Evolutionary conservation across 2,797 vertebrate genomes (phyloP), one percentile per base, ranked within the genome.

Genomic region (Cossypha polioptera): DNA sequence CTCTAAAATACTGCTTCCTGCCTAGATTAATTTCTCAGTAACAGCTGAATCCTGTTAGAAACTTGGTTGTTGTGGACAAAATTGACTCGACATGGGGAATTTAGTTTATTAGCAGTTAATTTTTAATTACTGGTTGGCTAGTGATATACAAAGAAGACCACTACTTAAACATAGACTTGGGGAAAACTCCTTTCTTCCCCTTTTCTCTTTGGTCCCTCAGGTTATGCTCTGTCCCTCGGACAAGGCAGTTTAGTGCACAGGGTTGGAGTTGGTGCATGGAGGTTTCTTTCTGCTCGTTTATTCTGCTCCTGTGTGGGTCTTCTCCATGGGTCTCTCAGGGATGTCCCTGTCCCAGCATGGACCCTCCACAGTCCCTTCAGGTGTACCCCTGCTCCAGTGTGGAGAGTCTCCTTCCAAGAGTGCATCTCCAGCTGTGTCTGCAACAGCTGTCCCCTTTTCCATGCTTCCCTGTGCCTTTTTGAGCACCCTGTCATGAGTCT

Each of bases 401-500:
- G 42, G 29, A 75, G 45, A 75, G 13, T n/a, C 8, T 78, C 16
- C n/a, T 89, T 92, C 20, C 20, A 36, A 9, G 53, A 43, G 8
- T 19, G 22, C 19, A 22, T 16, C 33, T 93, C n/a, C 33, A 66
- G 22, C 31, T 10, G 3, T 2, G 1, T 20, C 24, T 9, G 5
- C 29, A 45, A 4, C 25, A 42, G 2, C 8, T 22, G 15, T 66
- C 24, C 16, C 28, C 9, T 65, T 85, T 59, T 62, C 28, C 1
- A 0, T 42, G n/a, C 51, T 22, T 69, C n/a, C 5, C 29, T 3
- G 0, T 61, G 14, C 48, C 28, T 51, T 59, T 55, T 65, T 57
- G 58, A 67, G 29, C 2, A 0, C 5, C 5, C 25, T 54, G 10
- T 51, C 53, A 38, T 1, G 0, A 0, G 1, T 35, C 9, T 13